Conservation (phyloP, 2,888 invertebrate species). For the Malacosoma neustria region DNA sequence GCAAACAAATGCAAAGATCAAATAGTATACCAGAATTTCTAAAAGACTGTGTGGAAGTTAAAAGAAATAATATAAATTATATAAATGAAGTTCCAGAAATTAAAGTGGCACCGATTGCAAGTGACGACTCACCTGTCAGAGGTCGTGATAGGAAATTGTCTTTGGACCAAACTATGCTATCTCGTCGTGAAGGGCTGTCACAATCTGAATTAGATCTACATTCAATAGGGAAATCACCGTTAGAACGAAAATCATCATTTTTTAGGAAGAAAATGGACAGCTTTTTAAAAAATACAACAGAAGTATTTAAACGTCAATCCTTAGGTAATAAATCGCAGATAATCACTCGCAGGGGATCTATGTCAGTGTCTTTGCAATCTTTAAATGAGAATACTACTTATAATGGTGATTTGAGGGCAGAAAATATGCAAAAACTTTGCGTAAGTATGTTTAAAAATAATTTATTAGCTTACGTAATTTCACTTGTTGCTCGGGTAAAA, state of each 20-base stretch:
- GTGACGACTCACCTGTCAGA: slow-evolving; percentile 16
- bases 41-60: slow-evolving; percentile 12
- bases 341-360: slow-evolving; percentile 27
- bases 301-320: slow-evolving; percentile 55
- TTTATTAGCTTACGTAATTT: no score
- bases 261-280: slow-evolving; percentile 63
- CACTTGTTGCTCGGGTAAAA: no score
- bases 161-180: slow-evolving; percentile 49
- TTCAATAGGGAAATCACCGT: slow-evolving; percentile 53
- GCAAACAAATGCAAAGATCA: slow-evolving; percentile 14
- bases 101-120: slow-evolving; percentile 10
- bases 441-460: no score
- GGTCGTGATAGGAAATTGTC: slow-evolving; percentile 50
- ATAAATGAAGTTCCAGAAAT: slow-evolving; percentile 7
- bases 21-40: slow-evolving; percentile 21
- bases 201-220: slow-evolving; percentile 60
- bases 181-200: slow-evolving; percentile 43
- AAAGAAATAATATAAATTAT: slow-evolving; percentile 10
- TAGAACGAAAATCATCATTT: slow-evolving; percentile 62
- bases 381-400: slow-evolving; percentile 32
- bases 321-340: slow-evolving; percentile 4
- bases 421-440: slow-evolving; percentile 17
- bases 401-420: slow-evolving; percentile 17
- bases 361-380: slow-evolving; percentile 55
- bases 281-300: slow-evolving; percentile 59